Evolutionary conservation across 2,888 invertebrate genomes (phyloP).

Genomic region (Metallyticus violacea): DNA sequence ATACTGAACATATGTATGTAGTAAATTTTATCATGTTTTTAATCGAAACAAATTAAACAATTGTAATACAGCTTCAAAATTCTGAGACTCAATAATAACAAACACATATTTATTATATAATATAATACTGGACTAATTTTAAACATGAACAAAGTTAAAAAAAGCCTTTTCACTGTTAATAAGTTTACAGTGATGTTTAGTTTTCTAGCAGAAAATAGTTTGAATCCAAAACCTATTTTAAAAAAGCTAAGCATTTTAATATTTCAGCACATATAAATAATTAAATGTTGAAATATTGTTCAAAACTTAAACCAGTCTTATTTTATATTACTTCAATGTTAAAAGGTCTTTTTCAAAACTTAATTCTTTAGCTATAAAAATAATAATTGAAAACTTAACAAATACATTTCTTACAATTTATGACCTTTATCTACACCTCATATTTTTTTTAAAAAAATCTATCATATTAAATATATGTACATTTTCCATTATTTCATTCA

Average conservation of each 20-base stretch:
- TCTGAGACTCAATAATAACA: neutral
- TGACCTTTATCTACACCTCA: neutral
- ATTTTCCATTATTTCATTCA: neutral
- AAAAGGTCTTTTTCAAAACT: neutral
- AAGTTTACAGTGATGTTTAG: neutral
- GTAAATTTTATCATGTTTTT: too few species aligned
- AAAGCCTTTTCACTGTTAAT: neutral
- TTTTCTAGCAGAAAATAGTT: neutral
- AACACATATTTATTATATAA: neutral
- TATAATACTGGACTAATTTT: neutral
- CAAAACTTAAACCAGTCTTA: neutral
- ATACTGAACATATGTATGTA: too few species aligned
- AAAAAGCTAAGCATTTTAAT: neutral
- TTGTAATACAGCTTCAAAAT: neutral
- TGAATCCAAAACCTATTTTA: neutral
- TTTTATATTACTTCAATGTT: neutral
- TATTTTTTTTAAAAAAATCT: too few species aligned
- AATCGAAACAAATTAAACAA: neutral
- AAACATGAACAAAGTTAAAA: too few species aligned
- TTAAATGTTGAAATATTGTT: neutral
- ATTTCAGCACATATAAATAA: neutral
- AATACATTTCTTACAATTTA: neutral
- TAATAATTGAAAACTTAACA: constrained; percentile 1
- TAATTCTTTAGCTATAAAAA: neutral
- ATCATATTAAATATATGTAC: neutral